Evolutionary conservation across 2,113 vertebrate genomes (phyloP), one percentile per base, ranked within the genome.

Genomic region (Garra rufa): DNA sequence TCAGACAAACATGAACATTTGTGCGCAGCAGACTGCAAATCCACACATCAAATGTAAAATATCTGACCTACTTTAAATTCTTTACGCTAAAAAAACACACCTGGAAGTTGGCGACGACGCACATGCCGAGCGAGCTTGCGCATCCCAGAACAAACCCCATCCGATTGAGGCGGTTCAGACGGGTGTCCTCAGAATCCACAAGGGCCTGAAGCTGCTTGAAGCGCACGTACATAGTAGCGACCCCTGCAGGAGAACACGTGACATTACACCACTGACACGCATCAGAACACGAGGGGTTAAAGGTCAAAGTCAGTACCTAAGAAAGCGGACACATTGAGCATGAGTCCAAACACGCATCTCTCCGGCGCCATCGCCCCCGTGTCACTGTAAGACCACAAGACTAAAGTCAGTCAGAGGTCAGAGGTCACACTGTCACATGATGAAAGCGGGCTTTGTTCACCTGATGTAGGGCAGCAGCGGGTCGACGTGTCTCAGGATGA

Each of bases 151-250:
- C 26, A n/a, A 98, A 90, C 44, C 96, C 96, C 0, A 89, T 1
- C 52, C 81, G 89, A 85, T 98, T 99, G 65, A 95, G 89, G 73
- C 26, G 89, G 82, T 90, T 88, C 76, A 96, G 90, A 1, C 13
- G 78, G n/a, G 52, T 14, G 14, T 95, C 92, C 1, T 91, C 93
- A 0, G 89, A 87, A 30, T 19, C 97, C 97, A 89, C 97, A 96
- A 96, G 99, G 91, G 0, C 97, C 97, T 61, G 97, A 95, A 95
- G 98, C 98, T 5, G 98, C 97, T 93, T 99, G 96, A 97, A 99
- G 82, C 34, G 84, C 88, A 88, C 48, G 43, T 76, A 87, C 75
- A 96, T 94, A 0, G 97, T 99, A 30, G 95, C 96, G 46, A 96
- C 28, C 4, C 96, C 97, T 98, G 78, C 59, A 48, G 91, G 75